Evolutionary conservation across 2,797 vertebrate species (phyloP).

Genomic region (Phataginus tricuspis): DNA sequence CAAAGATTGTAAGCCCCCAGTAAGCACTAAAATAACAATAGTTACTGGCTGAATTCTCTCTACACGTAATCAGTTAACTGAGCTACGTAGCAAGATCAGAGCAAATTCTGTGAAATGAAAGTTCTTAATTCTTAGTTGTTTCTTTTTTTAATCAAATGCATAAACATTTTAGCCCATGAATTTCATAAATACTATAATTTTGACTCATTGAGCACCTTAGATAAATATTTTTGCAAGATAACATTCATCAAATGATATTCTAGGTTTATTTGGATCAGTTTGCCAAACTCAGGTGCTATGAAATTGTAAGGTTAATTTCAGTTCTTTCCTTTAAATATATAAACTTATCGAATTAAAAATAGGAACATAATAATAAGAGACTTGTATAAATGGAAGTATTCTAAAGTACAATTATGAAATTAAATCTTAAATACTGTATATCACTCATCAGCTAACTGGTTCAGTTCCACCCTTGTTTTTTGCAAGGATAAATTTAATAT

Average conservation of each 20-base stretch:
- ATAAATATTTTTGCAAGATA: constrained; percentile 21
- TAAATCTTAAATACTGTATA: neutral
- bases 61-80: neutral
- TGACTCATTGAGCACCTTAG: neutral
- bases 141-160: neutral
- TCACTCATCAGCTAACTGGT: neutral
- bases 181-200: neutral
- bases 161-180: neutral
- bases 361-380: neutral
- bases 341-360: constrained; percentile 41
- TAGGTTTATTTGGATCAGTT: neutral
- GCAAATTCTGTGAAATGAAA: neutral
- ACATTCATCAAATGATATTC: neutral
- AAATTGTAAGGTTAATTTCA: neutral
- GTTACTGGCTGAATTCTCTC: neutral
- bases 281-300: neutral
- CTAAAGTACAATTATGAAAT: neutral
- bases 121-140: neutral
- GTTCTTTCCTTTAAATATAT: neutral
- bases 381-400: neutral
- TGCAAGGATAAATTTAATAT: neutral
- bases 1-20: neutral
- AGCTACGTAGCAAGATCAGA: neutral
- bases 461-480: neutral
- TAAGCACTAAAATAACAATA: neutral